Evolutionary conservation across 2,797 vertebrate species (phyloP).

Genomic region (Sebastes itinus): DNA sequence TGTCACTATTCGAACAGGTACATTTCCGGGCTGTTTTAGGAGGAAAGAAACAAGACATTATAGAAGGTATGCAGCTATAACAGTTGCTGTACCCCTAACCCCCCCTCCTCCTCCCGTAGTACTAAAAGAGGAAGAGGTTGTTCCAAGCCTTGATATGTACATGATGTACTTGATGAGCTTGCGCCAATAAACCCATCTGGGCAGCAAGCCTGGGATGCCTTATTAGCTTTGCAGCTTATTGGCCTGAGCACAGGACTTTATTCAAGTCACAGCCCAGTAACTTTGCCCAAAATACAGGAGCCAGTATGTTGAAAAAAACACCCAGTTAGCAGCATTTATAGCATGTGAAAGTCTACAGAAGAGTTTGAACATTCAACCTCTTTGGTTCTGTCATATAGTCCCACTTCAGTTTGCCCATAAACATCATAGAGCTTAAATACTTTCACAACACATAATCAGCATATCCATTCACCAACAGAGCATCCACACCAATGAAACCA

Average conservation of each 20-base stretch:
- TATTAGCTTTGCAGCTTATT: background rate
- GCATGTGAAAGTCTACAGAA: background rate
- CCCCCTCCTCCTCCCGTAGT: too few relatives aligned
- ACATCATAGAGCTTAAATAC: background rate
- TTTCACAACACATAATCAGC: background rate
- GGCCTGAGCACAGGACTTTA: background rate
- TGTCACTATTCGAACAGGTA: conserved; percentile 85
- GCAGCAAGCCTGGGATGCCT: conserved; percentile 8
- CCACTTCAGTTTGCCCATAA: background rate
- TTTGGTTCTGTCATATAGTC: background rate
- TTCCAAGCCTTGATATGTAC: background rate
- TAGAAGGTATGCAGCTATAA: background rate
- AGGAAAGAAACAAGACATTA: background rate
- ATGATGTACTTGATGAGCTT: conserved; percentile 7
- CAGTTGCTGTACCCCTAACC: background rate
- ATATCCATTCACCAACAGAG: background rate
- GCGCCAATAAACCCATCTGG: conserved; percentile 20
- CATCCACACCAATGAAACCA: background rate
- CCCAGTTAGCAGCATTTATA: background rate
- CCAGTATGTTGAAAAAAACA: background rate
- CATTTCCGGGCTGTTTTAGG: conserved; percentile 86
- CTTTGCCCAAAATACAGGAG: background rate
- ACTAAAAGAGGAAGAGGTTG: background rate
- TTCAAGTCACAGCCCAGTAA: background rate
- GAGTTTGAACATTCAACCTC: background rate